Conservation (phyloP, 2,113 vertebrate species). For the Kryptolebias marmoratus region DNA sequence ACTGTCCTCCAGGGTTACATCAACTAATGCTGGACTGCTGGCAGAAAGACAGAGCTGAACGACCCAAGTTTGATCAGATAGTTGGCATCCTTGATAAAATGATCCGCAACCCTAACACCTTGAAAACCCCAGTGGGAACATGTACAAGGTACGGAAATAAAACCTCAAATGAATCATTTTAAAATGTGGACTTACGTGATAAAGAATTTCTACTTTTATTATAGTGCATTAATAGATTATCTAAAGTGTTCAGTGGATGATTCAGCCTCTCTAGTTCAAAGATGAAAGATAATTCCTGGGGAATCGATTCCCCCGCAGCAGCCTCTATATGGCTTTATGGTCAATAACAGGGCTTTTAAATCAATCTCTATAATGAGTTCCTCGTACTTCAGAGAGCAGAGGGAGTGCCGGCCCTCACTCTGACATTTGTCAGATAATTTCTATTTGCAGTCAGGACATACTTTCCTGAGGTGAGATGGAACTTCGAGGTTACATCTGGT, state of each 20-base stretch:
- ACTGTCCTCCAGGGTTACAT: constrained; percentile 96
- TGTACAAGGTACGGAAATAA: constrained; percentile 89
- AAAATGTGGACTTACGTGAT: constrained; percentile 13
- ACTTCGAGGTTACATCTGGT: constrained; percentile 49
- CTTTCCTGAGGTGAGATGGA: constrained; percentile 54
- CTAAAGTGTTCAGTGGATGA: constrained; percentile 61
- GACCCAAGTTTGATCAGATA: constrained; percentile 99
- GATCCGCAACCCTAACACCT: constrained; percentile 97
- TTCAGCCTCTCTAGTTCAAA: constrained; percentile 67
- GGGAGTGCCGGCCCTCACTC: constrained; percentile 63
- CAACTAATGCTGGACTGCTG: constrained; percentile 99
- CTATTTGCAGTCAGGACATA: constrained; percentile 66
- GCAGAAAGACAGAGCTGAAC: constrained; percentile 96
- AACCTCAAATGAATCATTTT: background rate
- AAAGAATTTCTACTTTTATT: constrained; percentile 33
- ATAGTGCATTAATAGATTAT: constrained; percentile 60
- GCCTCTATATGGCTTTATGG: constrained; percentile 74
- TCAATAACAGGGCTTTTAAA: constrained; percentile 79
- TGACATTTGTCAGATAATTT: constrained; percentile 75
- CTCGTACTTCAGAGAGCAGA: constrained; percentile 73
- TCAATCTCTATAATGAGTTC: constrained; percentile 82
- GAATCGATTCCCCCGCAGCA: constrained; percentile 72
- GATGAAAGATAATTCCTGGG: constrained; percentile 75
- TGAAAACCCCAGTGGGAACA: constrained; percentile 95
- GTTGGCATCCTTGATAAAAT: constrained; percentile 98